Evolutionary conservation across 2,888 invertebrate species (phyloP), one percentile per base, ranked within the genome.

Genomic region (Dermolepida albohirtum): DNA sequence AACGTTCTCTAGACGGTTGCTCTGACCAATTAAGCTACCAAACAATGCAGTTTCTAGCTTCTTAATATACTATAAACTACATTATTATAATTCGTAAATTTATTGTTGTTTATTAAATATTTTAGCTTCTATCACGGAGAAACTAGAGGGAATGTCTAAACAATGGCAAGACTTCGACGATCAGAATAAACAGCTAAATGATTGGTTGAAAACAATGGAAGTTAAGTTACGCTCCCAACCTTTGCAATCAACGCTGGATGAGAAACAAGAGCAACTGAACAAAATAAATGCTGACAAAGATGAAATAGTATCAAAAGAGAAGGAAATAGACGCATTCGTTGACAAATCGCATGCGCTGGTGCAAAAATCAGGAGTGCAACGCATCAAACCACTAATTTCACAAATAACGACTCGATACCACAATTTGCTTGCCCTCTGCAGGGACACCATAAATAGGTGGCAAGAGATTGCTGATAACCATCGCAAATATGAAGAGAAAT

Each of bases 401-500:
- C 96, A 97, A 85, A 90, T 96, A n/a, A 94, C 92, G 74, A 93
- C 92, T 78, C 88, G 95, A 55, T 95, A 95, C 78, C 94, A 95
- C 80, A 87, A 91, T 66, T 84, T 96, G 29, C 92, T 91, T 78
- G 87, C 90, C 1, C 85, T 94, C 62, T 93, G 93, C 72, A 95
- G 96, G 81, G 95, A 96, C 80, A 92, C 93, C 0, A 90, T 94
- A 4, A 92, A 91, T 76, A 91, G 93, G 71, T 95, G 93, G 91
- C 91, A 92, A 74, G 90, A 89, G 76, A 85, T 96, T 65, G 92
- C 93, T 0, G 92, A 93, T 57, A 94, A 96, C 77, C 96, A 96
- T 77, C 89, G 89, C 66, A 88, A 88, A 74, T 96, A 93, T 78
- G 88, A 89, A 64, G 91, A 92, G 68, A 90, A 93, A 78, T 85